Conservation (phyloP, 2,888 invertebrate genomes). For the Lasioglossum malachurum region DNA sequence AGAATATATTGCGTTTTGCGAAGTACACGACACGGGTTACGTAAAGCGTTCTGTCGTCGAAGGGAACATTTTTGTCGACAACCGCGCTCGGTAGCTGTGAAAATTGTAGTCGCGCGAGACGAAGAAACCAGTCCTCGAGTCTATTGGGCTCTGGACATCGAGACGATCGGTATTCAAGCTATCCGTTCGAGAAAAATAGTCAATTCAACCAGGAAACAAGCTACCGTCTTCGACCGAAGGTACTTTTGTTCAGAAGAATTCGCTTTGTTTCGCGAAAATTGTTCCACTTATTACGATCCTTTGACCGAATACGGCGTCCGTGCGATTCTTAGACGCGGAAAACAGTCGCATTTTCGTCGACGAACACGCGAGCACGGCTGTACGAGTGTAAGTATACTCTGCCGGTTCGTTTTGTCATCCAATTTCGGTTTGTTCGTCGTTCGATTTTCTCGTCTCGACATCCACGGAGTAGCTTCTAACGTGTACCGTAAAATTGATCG, state of each 20-base stretch:
- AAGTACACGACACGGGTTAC: conserved; percentile 54
- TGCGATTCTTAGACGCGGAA: background rate
- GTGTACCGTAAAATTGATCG: too few relatives aligned
- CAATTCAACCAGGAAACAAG: background rate
- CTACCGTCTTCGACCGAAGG: conserved; percentile 1
- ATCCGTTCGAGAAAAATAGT: background rate
- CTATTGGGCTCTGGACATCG: conserved; percentile 1
- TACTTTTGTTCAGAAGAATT: conserved; percentile 18
- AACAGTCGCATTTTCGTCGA: background rate
- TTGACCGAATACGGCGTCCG: too few relatives aligned
- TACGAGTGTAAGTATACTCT: background rate
- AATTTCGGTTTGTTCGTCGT: background rate
- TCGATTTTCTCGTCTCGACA: background rate
- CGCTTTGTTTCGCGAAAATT: conserved; percentile 31
- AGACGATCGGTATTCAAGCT: conserved; percentile 12
- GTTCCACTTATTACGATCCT: background rate
- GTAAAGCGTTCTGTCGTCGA: conserved; percentile 51
- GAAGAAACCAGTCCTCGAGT: conserved; percentile 32
- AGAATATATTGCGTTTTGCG: conserved; percentile 57
- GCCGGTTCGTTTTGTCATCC: background rate
- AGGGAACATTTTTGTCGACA: conserved; percentile 56
- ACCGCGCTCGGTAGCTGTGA: conserved; percentile 36
- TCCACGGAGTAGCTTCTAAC: background rate
- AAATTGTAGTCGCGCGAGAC: conserved; percentile 39
- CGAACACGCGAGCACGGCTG: background rate